Evolutionary conservation across 1,140 invertebrate genomes (phyloP), one percentile per base, ranked within the genome.

Genomic region (Cecropterus lyciades): DNA sequence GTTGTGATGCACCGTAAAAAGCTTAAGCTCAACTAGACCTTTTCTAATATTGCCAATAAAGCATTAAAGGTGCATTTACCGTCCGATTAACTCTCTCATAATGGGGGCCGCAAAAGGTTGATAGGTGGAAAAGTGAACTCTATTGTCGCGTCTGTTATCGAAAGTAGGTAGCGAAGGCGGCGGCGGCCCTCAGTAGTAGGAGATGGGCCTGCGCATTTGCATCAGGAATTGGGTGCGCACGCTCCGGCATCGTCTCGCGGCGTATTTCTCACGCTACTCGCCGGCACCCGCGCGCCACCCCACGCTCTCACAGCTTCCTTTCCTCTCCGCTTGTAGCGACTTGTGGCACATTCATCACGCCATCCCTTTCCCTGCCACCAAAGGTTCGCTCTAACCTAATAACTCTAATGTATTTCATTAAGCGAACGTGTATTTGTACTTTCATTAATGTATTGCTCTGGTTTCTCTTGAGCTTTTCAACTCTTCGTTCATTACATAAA

Each of bases 141-240:
- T 82, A 80, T 82, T 79, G 76, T 72, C 70, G 57, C 65, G 51
- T 65, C 69, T 70, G 64, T 77, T 82, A 85, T 81, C 73, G 79
- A 79, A 81, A 85, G 66, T 79, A 74, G 73, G 76, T 80, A 80
- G 75, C 75, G 66, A 67, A 75, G 64, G 72, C 75, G 72, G 70
- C 62, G 63, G 70, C 60, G 60, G 68, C 65, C 45, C 33, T 60
- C 62, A 59, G 66, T 76, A 57, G 59, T 66, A 71, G 69, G 68
- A 70, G 79, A 80, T 80, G 80, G 71, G 66, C 69, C 57, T 55
- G 71, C 73, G 59, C 77, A 91, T 91, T 91, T 86, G 88, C 88
- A 91, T 91, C 79, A 81, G 75, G 76, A 91, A 89, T 91, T 89
- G 88, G 88, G 80, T 77, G 76, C 78, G 84, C 88, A 91, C 88